A percentile compares a stretch with the other conserved stretches of the same genome.
Conservation (phyloP, 2,797 vertebrate genomes). For the Sebastes itinus region DNA sequence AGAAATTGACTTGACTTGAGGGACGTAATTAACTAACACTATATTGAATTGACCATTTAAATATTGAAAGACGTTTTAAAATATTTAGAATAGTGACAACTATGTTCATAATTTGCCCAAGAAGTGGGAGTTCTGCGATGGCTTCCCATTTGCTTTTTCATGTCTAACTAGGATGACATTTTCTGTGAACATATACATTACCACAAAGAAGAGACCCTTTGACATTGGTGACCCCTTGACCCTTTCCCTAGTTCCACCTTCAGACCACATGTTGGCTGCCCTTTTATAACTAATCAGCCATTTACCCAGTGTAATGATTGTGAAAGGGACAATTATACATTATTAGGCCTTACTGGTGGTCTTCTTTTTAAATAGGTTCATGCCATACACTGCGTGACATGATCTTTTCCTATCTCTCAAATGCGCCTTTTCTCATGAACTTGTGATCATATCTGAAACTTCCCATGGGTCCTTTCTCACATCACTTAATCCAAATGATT, state of each 20-base stretch:
- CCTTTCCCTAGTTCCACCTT: not conserved
- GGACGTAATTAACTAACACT: not conserved
- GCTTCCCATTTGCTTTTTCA: not conserved
- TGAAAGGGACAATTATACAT: not conserved
- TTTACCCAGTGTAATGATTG: not conserved
- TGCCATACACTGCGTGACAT: not conserved
- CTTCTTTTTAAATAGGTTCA: not conserved
- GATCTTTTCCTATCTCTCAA: not conserved
- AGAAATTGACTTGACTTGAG: not conserved
- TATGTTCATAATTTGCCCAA: not conserved
- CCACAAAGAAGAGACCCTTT: not conserved
- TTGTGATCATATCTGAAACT: not conserved
- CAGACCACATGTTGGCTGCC: not conserved
- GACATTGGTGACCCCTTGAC: not conserved
- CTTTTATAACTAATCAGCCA: not conserved
- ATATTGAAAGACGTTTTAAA: not conserved
- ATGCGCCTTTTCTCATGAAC: constrained; percentile 12
- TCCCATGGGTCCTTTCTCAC: not conserved
- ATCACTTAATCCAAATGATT: constrained; percentile 28
- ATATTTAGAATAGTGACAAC: not conserved
- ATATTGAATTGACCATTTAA: not conserved
- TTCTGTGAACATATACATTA: not conserved
- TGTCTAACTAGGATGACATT: not conserved
- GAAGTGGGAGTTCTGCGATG: not conserved
- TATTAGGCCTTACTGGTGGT: not conserved